Evolutionary conservation across 2,888 invertebrate species (phyloP).

Genomic region (Siphonodentalium dalli): DNA sequence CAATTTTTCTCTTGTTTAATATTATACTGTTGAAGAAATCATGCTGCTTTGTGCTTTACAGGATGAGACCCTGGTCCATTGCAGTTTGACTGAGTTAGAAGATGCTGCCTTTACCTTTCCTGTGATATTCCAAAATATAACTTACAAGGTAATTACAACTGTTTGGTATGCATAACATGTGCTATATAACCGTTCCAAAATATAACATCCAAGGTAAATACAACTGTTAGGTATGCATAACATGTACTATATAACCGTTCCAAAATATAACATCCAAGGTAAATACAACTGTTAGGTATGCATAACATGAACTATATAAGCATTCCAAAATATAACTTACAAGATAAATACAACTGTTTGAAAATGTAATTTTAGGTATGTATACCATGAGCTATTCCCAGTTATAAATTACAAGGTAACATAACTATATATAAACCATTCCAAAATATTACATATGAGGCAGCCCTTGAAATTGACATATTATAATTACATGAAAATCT

Average conservation of each 20-base stretch:
- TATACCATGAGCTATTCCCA: neutral
- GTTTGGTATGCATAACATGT: neutral
- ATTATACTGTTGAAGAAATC: neutral
- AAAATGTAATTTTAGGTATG: neutral
- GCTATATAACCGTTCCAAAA: too few species aligned
- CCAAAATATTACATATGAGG: too few species aligned
- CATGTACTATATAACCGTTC: neutral
- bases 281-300: neutral
- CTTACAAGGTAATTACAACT: conserved; percentile 72
- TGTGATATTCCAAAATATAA: conserved; percentile 87
- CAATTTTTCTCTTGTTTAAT: neutral
- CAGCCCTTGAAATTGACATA: too few species aligned
- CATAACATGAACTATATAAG: neutral
- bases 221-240: neutral
- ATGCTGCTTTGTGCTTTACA: conserved; percentile 51
- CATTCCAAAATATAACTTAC: conserved; percentile 88
- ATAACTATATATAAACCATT: neutral
- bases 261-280: too few species aligned
- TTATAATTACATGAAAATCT: too few species aligned
- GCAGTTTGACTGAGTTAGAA: conserved; percentile 87
- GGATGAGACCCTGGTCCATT: conserved; percentile 96
- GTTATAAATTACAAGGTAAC: too few species aligned
- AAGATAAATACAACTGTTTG: conserved; percentile 63
- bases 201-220: too few species aligned
- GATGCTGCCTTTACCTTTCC: conserved; percentile 95